phyloP scores from a whole-genome alignment of 2,797 vertebrate genomes.

The Peromyscus eremicus region DNA sequence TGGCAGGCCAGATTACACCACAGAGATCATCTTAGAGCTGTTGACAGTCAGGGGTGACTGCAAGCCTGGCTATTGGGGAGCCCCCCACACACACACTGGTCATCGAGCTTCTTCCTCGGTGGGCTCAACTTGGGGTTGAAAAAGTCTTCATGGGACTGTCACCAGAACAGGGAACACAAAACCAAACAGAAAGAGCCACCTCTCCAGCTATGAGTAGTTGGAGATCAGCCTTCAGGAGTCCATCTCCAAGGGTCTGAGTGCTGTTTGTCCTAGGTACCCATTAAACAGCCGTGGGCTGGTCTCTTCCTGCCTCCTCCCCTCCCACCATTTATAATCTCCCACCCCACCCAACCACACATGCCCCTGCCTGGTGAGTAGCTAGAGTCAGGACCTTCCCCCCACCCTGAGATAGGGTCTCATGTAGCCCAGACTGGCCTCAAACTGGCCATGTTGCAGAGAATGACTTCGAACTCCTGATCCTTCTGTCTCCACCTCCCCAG shows the following conservation, averaged over 20 bases:
- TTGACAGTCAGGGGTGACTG: neutral
- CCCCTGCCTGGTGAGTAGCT: neutral
- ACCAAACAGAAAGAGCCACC: neutral
- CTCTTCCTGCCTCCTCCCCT: too few species aligned
- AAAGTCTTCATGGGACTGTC: neutral
- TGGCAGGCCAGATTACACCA: too few species aligned
- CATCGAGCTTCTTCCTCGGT: neutral
- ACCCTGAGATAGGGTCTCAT: neutral
- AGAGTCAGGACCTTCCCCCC: neutral
- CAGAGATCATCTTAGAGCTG: neutral
- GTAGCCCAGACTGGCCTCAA: neutral
- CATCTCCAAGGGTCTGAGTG: too few species aligned
- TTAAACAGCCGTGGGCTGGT: neutral
- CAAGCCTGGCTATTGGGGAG: neutral
- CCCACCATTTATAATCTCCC: neutral
- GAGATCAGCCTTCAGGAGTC: neutral
- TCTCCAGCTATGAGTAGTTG: neutral
- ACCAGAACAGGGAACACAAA: neutral
- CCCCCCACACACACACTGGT: neutral
- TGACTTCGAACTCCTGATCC: neutral
- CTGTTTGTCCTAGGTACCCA: neutral
- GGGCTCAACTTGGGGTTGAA: neutral
- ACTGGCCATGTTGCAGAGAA: neutral
- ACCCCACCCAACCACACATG: too few species aligned
- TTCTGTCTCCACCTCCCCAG: neutral